Percentiles rank a stretch among this genome's conserved stretches.
These are phyloP conservation scores for Heliconius congener DNA, from an alignment of 1,140 invertebrate species.

Conservation along the genomic window DNA sequence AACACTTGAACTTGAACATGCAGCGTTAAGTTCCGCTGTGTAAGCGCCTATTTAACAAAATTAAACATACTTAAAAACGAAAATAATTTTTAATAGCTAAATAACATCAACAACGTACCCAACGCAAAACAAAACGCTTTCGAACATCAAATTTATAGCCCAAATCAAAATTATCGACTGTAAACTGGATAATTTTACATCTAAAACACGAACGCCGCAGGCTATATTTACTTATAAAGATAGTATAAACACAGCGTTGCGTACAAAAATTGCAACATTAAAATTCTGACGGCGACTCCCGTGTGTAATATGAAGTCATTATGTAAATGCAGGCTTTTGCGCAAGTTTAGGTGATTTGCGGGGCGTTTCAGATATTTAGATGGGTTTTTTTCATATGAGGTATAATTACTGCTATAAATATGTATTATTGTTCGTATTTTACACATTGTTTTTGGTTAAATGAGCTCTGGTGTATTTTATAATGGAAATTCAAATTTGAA, in stretches of 20 bases:
- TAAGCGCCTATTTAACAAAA: too few relatives aligned
- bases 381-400: constrained; percentile 20
- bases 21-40: too few relatives aligned
- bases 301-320: constrained; percentile 65
- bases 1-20: too few relatives aligned
- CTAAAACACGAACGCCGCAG: background rate
- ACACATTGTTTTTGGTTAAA: too few relatives aligned
- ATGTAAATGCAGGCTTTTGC: constrained; percentile 61
- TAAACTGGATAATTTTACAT: background rate
- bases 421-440: background rate
- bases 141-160: background rate
- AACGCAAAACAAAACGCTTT: background rate
- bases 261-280: constrained; percentile 53
- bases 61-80: background rate
- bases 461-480: too few relatives aligned
- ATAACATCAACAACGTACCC: background rate
- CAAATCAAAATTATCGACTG: constrained; percentile 9
- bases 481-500: too few relatives aligned
- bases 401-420: background rate
- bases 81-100: background rate
- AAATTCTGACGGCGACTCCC: constrained; percentile 51
- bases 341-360: constrained; percentile 61
- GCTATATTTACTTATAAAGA: constrained; percentile 9
- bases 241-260: constrained; percentile 10
- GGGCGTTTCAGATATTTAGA: constrained; percentile 48